Conservation (phyloP, 2,888 invertebrate genomes). For the Drosophila rubida region DNA sequence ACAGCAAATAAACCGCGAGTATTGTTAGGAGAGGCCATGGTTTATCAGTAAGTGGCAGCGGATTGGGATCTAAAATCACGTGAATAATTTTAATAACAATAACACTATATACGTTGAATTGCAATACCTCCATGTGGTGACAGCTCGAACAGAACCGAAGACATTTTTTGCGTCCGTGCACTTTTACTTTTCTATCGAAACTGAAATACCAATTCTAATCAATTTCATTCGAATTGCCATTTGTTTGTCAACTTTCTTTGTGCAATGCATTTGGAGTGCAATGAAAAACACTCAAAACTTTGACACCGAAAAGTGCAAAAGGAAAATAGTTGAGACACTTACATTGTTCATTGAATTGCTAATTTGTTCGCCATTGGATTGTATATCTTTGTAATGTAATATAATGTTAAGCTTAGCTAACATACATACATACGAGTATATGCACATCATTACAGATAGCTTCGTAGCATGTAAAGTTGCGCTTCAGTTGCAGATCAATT, state of each 20-base stretch:
- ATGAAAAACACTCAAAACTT: neutral
- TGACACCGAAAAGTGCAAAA: neutral
- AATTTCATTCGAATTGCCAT: neutral
- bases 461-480: too few relatives aligned
- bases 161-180: neutral
- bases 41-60: conserved; percentile 24
- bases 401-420: neutral
- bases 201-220: neutral
- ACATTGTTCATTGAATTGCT: neutral
- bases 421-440: too few relatives aligned
- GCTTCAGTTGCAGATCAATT: too few relatives aligned
- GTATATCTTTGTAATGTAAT: neutral
- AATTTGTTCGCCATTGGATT: neutral
- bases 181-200: neutral
- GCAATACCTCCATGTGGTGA: neutral
- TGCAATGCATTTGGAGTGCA: neutral
- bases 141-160: neutral
- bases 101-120: neutral
- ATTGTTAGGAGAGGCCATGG: conserved; percentile 31
- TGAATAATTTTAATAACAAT: neutral
- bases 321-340: neutral
- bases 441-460: too few relatives aligned
- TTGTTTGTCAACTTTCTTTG: neutral
- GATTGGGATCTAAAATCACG: conserved; percentile 28
- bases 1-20: conserved; percentile 30